These are phyloP conservation scores for Matsumyia berberina DNA, from an alignment of 2,888 invertebrate species.

Conservation along the genomic window DNA sequence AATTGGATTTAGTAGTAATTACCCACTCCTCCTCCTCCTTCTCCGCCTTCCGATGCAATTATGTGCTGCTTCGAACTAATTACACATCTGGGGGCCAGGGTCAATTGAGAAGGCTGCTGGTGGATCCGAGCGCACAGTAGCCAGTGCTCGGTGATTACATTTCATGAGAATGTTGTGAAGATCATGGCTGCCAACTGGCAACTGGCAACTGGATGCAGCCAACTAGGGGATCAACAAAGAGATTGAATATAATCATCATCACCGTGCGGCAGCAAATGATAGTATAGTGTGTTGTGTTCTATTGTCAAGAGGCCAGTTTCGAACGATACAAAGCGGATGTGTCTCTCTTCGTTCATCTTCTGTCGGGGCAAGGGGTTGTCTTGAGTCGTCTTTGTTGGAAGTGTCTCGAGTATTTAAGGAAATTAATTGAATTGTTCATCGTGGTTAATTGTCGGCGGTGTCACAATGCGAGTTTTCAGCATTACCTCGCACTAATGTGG, in stretches of 20 bases:
- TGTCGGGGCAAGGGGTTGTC: background rate
- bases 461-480: background rate
- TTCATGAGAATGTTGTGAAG: slow-evolving; percentile 28
- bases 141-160: background rate
- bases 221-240: slow-evolving; percentile 60
- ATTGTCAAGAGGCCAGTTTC: slow-evolving; percentile 20
- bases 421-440: slow-evolving; percentile 39
- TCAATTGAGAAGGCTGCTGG: slow-evolving; percentile 54
- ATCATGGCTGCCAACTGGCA: slow-evolving; percentile 27
- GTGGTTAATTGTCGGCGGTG: slow-evolving; percentile 18
- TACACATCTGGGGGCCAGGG: slow-evolving; percentile 68
- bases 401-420: slow-evolving; percentile 11
- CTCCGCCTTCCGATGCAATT: background rate
- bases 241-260: slow-evolving; percentile 63
- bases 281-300: slow-evolving; percentile 46
- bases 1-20: slow-evolving; percentile 30
- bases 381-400: background rate
- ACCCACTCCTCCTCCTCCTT: background rate
- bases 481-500: slow-evolving; percentile 36
- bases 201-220: slow-evolving; percentile 11
- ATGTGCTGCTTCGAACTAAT: slow-evolving; percentile 55
- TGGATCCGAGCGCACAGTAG: background rate
- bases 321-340: slow-evolving; percentile 55
- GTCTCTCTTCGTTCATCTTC: background rate
- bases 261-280: slow-evolving; percentile 25